phyloP scores from a whole-genome alignment of 1,140 invertebrate genomes.

The Drosophila chauvacae region DNA sequence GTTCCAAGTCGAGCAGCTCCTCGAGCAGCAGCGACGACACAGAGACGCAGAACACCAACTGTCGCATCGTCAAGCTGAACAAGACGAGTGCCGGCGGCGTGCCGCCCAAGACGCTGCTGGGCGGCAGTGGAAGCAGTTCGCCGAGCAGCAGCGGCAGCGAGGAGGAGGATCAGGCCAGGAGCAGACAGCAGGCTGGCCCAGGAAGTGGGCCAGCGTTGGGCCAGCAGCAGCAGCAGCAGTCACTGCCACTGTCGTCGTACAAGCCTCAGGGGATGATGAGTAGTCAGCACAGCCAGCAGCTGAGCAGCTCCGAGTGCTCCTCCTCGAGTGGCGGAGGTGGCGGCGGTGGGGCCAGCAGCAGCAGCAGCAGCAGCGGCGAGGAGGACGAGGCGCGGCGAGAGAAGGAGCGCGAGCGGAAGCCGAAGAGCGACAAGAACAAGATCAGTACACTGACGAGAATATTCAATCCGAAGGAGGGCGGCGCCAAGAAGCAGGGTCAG shows the following conservation, averaged over 20 bases:
- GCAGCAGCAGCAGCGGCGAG: slow-evolving; percentile 57
- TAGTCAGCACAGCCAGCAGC: slow-evolving; percentile 39
- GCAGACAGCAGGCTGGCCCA: slow-evolving; percentile 10
- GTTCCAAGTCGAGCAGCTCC: slow-evolving; percentile 60
- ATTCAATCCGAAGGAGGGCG: slow-evolving; percentile 87
- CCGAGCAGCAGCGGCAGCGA: slow-evolving; percentile 35
- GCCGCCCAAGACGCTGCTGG: slow-evolving; percentile 10
- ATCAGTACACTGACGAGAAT: slow-evolving; percentile 88
- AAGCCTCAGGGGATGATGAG: slow-evolving; percentile 30
- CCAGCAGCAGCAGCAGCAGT: slow-evolving; percentile 15
- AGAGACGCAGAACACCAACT: slow-evolving; percentile 40
- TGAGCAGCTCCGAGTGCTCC: slow-evolving; percentile 58
- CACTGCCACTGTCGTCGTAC: slow-evolving; percentile 1
- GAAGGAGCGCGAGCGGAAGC: slow-evolving; percentile 55
- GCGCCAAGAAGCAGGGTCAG: slow-evolving; percentile 85
- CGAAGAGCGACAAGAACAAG: slow-evolving; percentile 88
- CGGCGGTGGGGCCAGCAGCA: slow-evolving; percentile 47
- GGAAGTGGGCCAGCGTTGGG: slow-evolving; percentile 18
- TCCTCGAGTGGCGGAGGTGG: slow-evolving; percentile 51
- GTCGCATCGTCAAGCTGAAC: slow-evolving; percentile 41
- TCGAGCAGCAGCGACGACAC: slow-evolving; percentile 55
- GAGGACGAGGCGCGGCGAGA: slow-evolving; percentile 58
- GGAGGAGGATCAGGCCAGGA: slow-evolving; percentile 23
- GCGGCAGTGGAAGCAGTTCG: slow-evolving; percentile 31
- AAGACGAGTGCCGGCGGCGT: slow-evolving; percentile 27